Percentiles rank a stretch among this genome's conserved stretches.
Evolutionary conservation across 92 coral and sea anemone species (phyloP).

Genomic region (Phenganax subtilis): DNA sequence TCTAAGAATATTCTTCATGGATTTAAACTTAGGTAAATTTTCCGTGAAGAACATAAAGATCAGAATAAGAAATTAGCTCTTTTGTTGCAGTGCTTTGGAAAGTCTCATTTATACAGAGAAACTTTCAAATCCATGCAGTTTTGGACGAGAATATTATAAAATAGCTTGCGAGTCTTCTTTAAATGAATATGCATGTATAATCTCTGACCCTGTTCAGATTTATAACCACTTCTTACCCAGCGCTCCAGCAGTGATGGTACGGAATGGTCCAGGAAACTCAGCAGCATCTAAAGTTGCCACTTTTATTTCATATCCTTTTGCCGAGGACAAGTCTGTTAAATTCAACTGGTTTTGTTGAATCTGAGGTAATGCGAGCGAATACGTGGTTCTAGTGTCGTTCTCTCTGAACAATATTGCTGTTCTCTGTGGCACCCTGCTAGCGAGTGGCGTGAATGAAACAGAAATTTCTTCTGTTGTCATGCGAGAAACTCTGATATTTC

Average conservation of each 20-base stretch:
- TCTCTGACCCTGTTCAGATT: not conserved
- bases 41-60: too few relatives aligned
- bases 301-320: slow-evolving; percentile 16
- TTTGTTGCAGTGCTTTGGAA: too few relatives aligned
- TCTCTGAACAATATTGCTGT: slow-evolving; percentile 16
- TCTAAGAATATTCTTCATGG: too few relatives aligned
- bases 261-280: slow-evolving; percentile 17
- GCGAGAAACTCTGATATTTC: not conserved
- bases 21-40: too few relatives aligned
- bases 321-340: not conserved
- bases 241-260: slow-evolving; percentile 6
- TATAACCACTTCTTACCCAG: slow-evolving; percentile 14
- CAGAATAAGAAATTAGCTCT: too few relatives aligned
- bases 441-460: not conserved
- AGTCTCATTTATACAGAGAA: too few relatives aligned
- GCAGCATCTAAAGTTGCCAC: not conserved
- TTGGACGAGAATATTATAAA: too few relatives aligned
- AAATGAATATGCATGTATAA: not conserved
- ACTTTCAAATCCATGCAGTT: too few relatives aligned
- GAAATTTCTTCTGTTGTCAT: not conserved
- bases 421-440: not conserved
- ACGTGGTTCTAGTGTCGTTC: not conserved
- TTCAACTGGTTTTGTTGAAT: not conserved
- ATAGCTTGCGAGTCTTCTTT: too few relatives aligned
- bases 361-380: not conserved